Base-by-base conservation (phyloP, 1,140 invertebrate genomes). In the Lepidurus packardi region DNA sequence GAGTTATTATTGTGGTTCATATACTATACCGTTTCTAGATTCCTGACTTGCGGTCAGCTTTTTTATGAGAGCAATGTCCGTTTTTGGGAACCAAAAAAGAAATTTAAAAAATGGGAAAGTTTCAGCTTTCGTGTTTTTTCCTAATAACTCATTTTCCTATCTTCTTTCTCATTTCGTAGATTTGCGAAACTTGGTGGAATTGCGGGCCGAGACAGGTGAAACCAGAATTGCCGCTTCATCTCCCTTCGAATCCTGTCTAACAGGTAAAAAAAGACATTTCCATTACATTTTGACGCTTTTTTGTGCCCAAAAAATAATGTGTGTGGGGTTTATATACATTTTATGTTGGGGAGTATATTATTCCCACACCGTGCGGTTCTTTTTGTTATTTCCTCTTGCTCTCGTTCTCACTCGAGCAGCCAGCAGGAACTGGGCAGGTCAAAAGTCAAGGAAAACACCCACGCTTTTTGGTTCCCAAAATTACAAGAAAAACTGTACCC, bases 401-500 rank as follows among this genome's bases (percentile, higher is more conserved):
- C 53, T 65, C 16, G 53, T 65, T 65, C 53, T 65, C 53, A 65
- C 53, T 65, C 53, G 53, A 65, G 53, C 21, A 65, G 53, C 53
- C 53, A 65, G 21, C 53, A 65, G 53, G 53, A 65, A 65, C 53
- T 65, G 53, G 53, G 53, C 53, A 65, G 53, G 53, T 65, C 53
- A 65, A 65, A 65, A 65, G 53, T 65, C 53, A 65, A 65, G 53
- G 53, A 65, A 65, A 65, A 65, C 53, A 65, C 53, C 53, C 53
- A 65, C 53, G 21, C 53, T 65, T 65, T 65, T 65, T 65, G 53
- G 53, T 65, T 65, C 53, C 53, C 53, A 65, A 65, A 65, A 65
- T 65, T 65, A 65, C 53, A 65, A 65, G 53, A 65, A 65, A 65
- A 65, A 65, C 53, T 65, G 53, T 65, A 65, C 53, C 53, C 53